A percentile compares a stretch with the other conserved stretches of the same genome.
Conservation (phyloP, 2,113 vertebrate species). For the Rhinoptilus africanus region DNA sequence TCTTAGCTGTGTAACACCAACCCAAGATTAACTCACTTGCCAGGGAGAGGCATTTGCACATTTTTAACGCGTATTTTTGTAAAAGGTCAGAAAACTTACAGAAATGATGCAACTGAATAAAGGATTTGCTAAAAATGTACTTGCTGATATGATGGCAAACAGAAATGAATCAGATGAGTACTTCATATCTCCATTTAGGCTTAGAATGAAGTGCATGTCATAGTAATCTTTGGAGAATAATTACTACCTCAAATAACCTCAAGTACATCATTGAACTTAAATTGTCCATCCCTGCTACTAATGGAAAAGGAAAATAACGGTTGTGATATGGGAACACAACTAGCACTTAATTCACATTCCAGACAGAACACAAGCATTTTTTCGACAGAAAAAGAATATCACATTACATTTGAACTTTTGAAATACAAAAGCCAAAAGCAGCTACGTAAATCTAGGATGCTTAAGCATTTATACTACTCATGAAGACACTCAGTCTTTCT, state of each 20-base stretch:
- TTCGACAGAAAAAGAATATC: background rate
- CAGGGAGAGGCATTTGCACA: background rate
- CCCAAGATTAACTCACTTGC: background rate
- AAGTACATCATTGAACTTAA: background rate
- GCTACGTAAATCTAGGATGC: background rate
- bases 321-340: background rate
- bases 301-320: slow-evolving; percentile 21
- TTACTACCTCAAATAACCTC: slow-evolving; percentile 19
- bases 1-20: background rate
- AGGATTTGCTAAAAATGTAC: background rate
- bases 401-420: background rate
- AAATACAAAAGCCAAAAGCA: slow-evolving; percentile 12
- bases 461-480: background rate
- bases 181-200: background rate
- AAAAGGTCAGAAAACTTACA: background rate
- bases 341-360: slow-evolving; percentile 2
- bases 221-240: slow-evolving; percentile 9
- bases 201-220: background rate
- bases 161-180: background rate
- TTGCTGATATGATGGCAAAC: background rate
- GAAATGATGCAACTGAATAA: background rate
- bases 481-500: background rate
- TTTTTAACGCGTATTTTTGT: background rate
- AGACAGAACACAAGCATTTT: background rate
- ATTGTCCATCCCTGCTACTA: background rate